phyloP scores from a whole-genome alignment of 2,113 vertebrate genomes.

The Boulengeromyrus knoepffleri region DNA sequence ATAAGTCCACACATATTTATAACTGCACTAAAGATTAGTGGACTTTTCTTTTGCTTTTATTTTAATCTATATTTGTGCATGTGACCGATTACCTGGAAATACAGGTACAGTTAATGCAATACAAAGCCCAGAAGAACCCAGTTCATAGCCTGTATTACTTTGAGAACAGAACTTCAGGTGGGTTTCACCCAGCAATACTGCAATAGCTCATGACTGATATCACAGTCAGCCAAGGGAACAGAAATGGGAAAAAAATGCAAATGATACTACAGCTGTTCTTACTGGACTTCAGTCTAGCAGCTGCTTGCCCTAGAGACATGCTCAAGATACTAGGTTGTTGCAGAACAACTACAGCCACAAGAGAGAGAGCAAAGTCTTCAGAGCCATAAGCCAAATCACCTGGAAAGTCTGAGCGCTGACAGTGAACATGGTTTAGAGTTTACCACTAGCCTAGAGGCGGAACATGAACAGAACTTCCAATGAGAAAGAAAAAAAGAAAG shows the following conservation, averaged over 20 bases:
- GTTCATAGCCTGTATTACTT: not conserved
- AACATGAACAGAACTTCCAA: not conserved
- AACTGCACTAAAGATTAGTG: not conserved
- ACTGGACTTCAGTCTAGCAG: not conserved
- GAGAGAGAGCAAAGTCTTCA: not conserved
- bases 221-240: not conserved
- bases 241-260: not conserved
- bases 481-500: not conserved
- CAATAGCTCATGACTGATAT: not conserved
- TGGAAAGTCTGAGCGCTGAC: not conserved
- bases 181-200: not conserved
- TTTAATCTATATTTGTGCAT: not conserved
- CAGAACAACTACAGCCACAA: not conserved
- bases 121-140: not conserved
- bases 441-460: not conserved
- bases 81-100: not conserved
- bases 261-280: not conserved
- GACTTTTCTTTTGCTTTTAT: not conserved
- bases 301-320: not conserved
- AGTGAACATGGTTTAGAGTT: not conserved
- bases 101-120: not conserved
- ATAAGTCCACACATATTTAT: not conserved
- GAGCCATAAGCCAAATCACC: not conserved
- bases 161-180: not conserved
- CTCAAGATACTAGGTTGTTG: not conserved